phyloP scores from a whole-genome alignment of 2,888 invertebrate genomes.

The Parnassius glacialis region DNA sequence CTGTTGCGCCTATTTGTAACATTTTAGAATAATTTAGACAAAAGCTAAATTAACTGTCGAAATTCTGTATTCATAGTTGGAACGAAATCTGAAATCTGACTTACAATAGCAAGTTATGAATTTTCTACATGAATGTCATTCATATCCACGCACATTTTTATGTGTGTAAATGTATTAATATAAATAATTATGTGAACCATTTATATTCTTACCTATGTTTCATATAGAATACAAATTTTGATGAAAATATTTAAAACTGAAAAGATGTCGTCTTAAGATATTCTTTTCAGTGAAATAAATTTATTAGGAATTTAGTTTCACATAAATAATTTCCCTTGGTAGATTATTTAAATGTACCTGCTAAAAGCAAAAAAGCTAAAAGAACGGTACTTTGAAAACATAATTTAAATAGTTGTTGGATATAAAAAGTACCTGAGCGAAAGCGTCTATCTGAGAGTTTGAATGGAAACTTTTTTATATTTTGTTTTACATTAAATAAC shows the following conservation, averaged over 20 bases:
- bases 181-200: slow-evolving; percentile 22
- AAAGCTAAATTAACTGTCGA: slow-evolving; percentile 1
- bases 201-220: slow-evolving; percentile 23
- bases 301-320: slow-evolving; percentile 26
- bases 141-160: slow-evolving; percentile 2
- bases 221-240: slow-evolving; percentile 35
- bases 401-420: slow-evolving; percentile 1
- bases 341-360: slow-evolving; percentile 24
- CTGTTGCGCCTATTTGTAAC: slow-evolving; percentile 15
- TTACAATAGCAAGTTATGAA: slow-evolving; percentile 9
- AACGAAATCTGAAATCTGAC: slow-evolving; percentile 6
- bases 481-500: slow-evolving; percentile 34
- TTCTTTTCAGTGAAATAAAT: slow-evolving; percentile 35
- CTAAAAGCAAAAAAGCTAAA: slow-evolving; percentile 4
- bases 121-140: slow-evolving; percentile 10
- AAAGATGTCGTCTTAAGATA: slow-evolving; percentile 30
- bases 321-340: slow-evolving; percentile 18
- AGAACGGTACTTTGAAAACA: background rate
- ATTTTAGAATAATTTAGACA: slow-evolving; percentile 6
- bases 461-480: slow-evolving; percentile 20
- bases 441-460: slow-evolving; percentile 3
- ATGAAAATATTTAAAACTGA: slow-evolving; percentile 32
- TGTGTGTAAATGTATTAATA: slow-evolving; percentile 18
- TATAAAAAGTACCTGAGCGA: slow-evolving; percentile 3
- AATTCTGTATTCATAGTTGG: slow-evolving; percentile 22